Evolutionary conservation across 2,888 invertebrate genomes (phyloP).

Genomic region (Rhaphigaster nebulosa): DNA sequence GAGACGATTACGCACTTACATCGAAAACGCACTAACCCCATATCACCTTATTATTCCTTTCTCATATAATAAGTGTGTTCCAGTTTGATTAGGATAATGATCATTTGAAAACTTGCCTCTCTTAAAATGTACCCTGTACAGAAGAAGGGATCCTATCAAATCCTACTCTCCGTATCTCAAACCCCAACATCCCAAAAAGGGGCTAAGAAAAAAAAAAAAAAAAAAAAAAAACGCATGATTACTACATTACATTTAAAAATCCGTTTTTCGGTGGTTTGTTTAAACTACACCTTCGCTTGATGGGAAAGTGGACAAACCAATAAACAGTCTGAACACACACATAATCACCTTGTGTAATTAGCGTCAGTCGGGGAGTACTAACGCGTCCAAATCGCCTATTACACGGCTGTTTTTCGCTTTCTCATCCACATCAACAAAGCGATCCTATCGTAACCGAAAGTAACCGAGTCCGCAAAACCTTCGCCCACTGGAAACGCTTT

Average conservation of each 20-base stretch:
- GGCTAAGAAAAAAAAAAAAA: too few species aligned
- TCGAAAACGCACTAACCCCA: too few species aligned
- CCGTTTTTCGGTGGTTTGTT: background rate
- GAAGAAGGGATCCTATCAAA: too few species aligned
- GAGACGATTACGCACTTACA: too few species aligned
- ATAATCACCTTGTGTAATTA: slow-evolving; percentile 7
- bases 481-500: background rate
- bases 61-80: too few species aligned
- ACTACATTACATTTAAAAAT: background rate
- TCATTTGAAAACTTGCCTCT: too few species aligned
- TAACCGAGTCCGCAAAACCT: background rate
- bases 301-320: background rate
- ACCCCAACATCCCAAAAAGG: too few species aligned
- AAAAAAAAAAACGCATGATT: too few species aligned
- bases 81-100: too few species aligned
- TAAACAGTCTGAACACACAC: background rate
- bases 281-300: background rate
- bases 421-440: background rate
- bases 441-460: background rate
- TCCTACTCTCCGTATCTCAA: too few species aligned
- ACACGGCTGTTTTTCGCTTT: background rate
- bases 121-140: too few species aligned
- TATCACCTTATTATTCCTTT: too few species aligned
- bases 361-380: background rate
- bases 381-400: background rate